Evolutionary conservation across 2,888 invertebrate genomes (phyloP).

Genomic region (Buathra laborator): DNA sequence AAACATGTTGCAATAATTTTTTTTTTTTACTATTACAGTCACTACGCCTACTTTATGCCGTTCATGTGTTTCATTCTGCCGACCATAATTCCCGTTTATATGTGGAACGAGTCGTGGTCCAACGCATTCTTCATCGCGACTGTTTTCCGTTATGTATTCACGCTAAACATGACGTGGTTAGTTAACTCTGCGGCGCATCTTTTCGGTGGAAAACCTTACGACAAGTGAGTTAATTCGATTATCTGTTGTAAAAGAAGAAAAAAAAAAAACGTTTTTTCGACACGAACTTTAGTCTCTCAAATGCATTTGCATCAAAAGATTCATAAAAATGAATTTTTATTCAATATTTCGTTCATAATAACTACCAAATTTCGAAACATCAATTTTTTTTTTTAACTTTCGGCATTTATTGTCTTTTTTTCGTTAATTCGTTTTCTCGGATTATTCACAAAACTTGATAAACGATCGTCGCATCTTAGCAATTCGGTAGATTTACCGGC

Average conservation of each 20-base stretch:
- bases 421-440: too few relatives aligned
- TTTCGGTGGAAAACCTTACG: constrained; percentile 91
- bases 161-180: constrained; percentile 95
- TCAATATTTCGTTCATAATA: too few relatives aligned
- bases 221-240: constrained; percentile 87
- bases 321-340: too few relatives aligned
- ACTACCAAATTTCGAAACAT: too few relatives aligned
- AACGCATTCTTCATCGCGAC: constrained; percentile 90
- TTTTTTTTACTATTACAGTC: constrained; percentile 83
- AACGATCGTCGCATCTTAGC: too few relatives aligned
- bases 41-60: constrained; percentile 89
- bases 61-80: constrained; percentile 91
- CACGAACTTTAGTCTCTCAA: background rate
- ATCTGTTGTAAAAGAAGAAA: constrained; percentile 6
- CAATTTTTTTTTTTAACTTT: too few relatives aligned
- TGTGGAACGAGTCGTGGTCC: constrained; percentile 90
- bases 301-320: too few relatives aligned
- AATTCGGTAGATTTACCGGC: background rate
- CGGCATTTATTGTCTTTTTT: too few relatives aligned
- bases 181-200: constrained; percentile 96
- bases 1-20: constrained; percentile 28
- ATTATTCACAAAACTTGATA: too few relatives aligned
- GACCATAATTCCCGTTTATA: constrained; percentile 89
- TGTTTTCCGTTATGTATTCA: constrained; percentile 90
- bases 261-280: too few relatives aligned